A percentile compares a stretch with the other conserved stretches of the same genome.
phyloP scores from a whole-genome alignment of 2,797 vertebrate species.

The Hydrocynus forskahlii region DNA sequence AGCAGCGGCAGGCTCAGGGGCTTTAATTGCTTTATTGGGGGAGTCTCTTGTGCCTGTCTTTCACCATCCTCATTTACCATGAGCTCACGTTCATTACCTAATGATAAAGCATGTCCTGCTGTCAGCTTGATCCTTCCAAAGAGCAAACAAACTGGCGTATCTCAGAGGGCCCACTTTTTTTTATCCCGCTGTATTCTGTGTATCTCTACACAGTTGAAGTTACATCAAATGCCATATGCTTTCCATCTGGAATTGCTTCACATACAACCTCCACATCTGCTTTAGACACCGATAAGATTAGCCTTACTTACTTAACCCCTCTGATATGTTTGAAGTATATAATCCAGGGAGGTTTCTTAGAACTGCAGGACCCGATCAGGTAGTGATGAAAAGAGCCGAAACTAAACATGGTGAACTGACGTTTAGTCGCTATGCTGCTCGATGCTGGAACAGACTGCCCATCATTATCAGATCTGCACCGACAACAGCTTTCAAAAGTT shows the following conservation, averaged over 20 bases:
- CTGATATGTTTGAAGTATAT: too few relatives aligned
- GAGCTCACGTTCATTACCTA: conserved; percentile 27
- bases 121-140: background rate
- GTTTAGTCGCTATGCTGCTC: too few relatives aligned
- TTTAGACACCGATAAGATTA: background rate
- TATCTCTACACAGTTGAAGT: background rate
- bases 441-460: too few relatives aligned
- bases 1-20: conserved; percentile 11
- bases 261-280: conserved; percentile 3
- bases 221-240: background rate
- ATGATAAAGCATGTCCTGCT: conserved; percentile 29
- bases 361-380: too few relatives aligned
- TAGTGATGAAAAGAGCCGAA: too few relatives aligned
- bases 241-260: conserved; percentile 5
- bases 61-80: conserved; percentile 33
- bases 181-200: background rate
- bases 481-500: too few relatives aligned
- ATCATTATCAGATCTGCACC: too few relatives aligned
- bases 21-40: conserved; percentile 54
- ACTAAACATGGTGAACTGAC: too few relatives aligned
- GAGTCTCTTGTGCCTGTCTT: conserved; percentile 37
- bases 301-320: background rate
- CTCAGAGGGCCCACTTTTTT: background rate
- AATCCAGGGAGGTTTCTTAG: too few relatives aligned
- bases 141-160: background rate